Percentiles rank a stretch among this genome's conserved stretches.
phyloP scores from a whole-genome alignment of 2,113 vertebrate genomes.

The Fukomys damarensis region DNA sequence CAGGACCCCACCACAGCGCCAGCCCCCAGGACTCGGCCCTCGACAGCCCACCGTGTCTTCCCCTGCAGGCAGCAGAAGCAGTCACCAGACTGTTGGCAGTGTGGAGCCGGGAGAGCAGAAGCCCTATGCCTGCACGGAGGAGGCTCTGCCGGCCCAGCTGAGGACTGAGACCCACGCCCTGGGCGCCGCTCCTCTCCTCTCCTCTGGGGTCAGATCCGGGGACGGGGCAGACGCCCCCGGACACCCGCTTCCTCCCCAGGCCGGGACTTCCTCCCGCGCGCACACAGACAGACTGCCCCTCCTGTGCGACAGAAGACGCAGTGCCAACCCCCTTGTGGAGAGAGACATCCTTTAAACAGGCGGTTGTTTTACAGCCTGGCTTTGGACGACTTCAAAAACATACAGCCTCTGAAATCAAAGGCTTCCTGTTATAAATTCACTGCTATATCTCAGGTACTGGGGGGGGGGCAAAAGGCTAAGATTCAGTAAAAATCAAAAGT shows the following conservation, averaged over 20 bases:
- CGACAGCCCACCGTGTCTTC: too few species aligned
- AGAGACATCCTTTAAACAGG: constrained; percentile 35
- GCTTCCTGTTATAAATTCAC: constrained; percentile 89
- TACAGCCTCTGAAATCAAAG: constrained; percentile 86
- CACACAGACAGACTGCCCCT: not conserved
- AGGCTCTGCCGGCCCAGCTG: not conserved
- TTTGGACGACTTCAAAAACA: constrained; percentile 74
- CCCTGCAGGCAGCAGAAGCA: not conserved
- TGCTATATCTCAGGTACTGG: constrained; percentile 80
- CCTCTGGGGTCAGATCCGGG: not conserved
- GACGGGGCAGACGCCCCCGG: not conserved
- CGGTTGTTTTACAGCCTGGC: constrained; percentile 36
- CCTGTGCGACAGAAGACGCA: not conserved
- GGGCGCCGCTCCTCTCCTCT: rapidly evolving
- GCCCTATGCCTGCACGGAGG: rapidly evolving
- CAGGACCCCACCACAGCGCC: too few species aligned
- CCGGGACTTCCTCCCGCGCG: not conserved
- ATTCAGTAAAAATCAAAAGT: constrained; percentile 75
- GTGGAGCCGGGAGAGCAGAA: rapidly evolving
- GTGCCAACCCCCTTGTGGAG: constrained; percentile 11
- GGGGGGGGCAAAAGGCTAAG: constrained; percentile 75
- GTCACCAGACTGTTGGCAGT: not conserved
- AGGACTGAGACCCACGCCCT: not conserved
- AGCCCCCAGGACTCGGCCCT: too few species aligned
- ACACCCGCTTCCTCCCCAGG: not conserved